phyloP scores from a whole-genome alignment of 2,113 vertebrate species.

The Anguilla rostrata region DNA sequence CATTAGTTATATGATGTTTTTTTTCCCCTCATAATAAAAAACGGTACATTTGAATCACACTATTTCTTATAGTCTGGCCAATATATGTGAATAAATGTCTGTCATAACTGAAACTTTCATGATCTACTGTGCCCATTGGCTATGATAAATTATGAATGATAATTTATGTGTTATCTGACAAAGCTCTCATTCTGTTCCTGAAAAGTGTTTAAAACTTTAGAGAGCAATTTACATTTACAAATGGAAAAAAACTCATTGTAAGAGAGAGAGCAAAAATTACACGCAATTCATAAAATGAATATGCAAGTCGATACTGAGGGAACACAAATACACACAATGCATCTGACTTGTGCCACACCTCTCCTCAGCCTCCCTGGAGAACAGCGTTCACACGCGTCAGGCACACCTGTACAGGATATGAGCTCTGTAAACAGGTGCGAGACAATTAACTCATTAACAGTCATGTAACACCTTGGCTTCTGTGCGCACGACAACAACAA shows the following conservation, averaged over 20 bases:
- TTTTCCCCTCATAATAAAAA: no score
- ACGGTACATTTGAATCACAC: not conserved
- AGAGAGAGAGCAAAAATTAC: not conserved
- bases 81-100: not conserved
- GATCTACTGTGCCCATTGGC: not conserved
- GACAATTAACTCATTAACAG: slow-evolving; percentile 3
- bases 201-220: not conserved
- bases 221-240: no score
- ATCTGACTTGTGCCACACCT: not conserved
- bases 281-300: not conserved
- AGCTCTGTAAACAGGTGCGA: not conserved
- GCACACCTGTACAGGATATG: not conserved
- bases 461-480: not conserved
- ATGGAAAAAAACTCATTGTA: not conserved
- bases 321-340: not conserved
- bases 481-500: not conserved
- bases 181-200: not conserved
- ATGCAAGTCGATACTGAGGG: not conserved
- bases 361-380: not conserved
- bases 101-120: not conserved
- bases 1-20: no score
- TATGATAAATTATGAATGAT: not conserved
- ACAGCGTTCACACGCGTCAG: not conserved
- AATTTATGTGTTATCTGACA: not conserved
- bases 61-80: not conserved